Percentiles rank a stretch among this genome's conserved stretches.
phyloP scores from a whole-genome alignment of 2,797 vertebrate genomes.

The Cygnus olor region DNA sequence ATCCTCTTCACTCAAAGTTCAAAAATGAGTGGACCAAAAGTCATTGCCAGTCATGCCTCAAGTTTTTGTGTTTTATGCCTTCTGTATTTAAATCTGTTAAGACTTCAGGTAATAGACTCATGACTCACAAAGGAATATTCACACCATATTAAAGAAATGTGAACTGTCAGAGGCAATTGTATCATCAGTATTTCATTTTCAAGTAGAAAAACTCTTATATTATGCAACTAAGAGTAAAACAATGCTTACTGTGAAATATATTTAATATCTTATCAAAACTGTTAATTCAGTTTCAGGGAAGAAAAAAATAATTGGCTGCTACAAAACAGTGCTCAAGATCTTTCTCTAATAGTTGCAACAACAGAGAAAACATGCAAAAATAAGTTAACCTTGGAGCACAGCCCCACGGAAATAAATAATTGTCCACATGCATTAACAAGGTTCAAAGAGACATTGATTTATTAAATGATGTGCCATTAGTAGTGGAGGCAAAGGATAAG shows the following conservation, averaged over 20 bases:
- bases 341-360: neutral
- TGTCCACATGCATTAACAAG: constrained; percentile 7
- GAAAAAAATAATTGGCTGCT: neutral
- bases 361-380: neutral
- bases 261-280: neutral
- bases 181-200: neutral
- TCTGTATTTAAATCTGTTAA: constrained; percentile 2
- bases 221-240: neutral
- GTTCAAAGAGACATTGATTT: constrained; percentile 32
- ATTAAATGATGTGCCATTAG: constrained; percentile 6
- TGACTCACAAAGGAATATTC: constrained; percentile 19
- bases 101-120: neutral
- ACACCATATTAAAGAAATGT: constrained; percentile 24
- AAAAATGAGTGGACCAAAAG: neutral
- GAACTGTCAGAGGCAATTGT: constrained; percentile 10
- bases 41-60: neutral
- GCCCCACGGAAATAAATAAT: neutral
- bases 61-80: neutral
- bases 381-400: neutral
- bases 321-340: neutral
- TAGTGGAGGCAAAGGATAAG: neutral
- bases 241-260: neutral
- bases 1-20: neutral
- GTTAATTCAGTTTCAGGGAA: neutral
- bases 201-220: neutral